These are phyloP conservation scores for Osmoderma eremita DNA, from an alignment of 2,888 invertebrate genomes.

Conservation along the genomic window DNA sequence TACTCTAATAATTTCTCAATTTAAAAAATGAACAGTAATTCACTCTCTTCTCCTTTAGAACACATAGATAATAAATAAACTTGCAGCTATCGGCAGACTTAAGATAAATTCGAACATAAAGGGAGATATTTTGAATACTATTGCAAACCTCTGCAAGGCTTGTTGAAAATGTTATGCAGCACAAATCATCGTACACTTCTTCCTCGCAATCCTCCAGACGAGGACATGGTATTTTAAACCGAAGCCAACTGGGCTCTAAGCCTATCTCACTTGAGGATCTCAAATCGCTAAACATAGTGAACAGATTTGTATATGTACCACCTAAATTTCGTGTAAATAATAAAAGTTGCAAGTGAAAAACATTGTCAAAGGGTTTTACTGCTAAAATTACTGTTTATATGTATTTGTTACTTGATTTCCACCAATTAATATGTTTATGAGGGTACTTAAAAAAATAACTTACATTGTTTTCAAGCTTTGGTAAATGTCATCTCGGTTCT, in stretches of 20 bases:
- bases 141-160: constrained; percentile 72
- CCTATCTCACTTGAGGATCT: constrained; percentile 39
- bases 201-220: constrained; percentile 76
- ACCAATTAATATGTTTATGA: too few relatives aligned
- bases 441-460: constrained; percentile 67
- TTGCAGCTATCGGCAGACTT: constrained; percentile 35
- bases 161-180: constrained; percentile 84
- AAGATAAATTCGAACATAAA: constrained; percentile 17
- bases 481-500: constrained; percentile 83
- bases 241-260: constrained; percentile 71
- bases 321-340: constrained; percentile 4
- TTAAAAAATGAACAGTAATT: background rate
- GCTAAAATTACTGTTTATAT: background rate
- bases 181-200: constrained; percentile 88
- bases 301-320: background rate
- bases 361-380: background rate
- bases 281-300: constrained; percentile 48
- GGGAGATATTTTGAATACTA: constrained; percentile 17
- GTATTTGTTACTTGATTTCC: too few relatives aligned
- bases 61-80: constrained; percentile 12
- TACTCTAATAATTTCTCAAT: background rate
- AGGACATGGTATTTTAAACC: constrained; percentile 73
- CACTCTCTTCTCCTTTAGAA: background rate
- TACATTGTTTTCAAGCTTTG: constrained; percentile 84
- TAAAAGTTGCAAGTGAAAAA: background rate